phyloP scores from a whole-genome alignment of 2,113 vertebrate genomes.

The Fregetta grallaria region DNA sequence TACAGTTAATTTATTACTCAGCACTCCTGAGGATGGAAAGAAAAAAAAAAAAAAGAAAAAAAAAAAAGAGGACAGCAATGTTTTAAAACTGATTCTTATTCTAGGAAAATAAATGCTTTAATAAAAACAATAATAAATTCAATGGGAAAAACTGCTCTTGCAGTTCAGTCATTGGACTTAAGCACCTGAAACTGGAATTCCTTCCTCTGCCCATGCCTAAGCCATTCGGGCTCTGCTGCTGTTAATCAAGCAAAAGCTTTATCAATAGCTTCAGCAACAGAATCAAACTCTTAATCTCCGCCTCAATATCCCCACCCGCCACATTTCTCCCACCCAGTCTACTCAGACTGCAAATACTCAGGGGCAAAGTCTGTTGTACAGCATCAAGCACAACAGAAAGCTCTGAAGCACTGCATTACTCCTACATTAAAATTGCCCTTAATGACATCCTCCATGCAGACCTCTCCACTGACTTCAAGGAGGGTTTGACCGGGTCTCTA shows the following conservation, averaged over 20 bases:
- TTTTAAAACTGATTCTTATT: constrained; percentile 24
- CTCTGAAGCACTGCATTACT: background rate
- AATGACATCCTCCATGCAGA: background rate
- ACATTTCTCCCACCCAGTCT: background rate
- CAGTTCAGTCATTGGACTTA: background rate
- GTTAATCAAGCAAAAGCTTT: background rate
- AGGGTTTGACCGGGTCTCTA: background rate
- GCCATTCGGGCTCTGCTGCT: background rate
- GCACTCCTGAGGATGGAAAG: background rate
- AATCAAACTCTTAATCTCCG: background rate
- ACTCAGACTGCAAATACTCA: background rate
- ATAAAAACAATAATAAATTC: background rate
- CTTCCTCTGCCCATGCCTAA: background rate
- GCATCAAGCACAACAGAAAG: background rate
- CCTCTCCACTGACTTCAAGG: background rate
- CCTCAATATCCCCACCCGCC: background rate
- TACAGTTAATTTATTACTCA: constrained; percentile 57
- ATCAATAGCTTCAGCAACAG: background rate
- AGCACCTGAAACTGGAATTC: background rate
- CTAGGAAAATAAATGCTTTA: constrained; percentile 43
- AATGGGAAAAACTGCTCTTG: background rate
- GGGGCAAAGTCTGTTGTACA: background rate
- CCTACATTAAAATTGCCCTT: background rate
- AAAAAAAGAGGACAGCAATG: background rate
- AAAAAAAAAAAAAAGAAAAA: background rate